A percentile compares a stretch with the other conserved stretches of the same genome.
Conservation (phyloP, 2,797 vertebrate genomes). For the Dendrocincla fuliginosa region DNA sequence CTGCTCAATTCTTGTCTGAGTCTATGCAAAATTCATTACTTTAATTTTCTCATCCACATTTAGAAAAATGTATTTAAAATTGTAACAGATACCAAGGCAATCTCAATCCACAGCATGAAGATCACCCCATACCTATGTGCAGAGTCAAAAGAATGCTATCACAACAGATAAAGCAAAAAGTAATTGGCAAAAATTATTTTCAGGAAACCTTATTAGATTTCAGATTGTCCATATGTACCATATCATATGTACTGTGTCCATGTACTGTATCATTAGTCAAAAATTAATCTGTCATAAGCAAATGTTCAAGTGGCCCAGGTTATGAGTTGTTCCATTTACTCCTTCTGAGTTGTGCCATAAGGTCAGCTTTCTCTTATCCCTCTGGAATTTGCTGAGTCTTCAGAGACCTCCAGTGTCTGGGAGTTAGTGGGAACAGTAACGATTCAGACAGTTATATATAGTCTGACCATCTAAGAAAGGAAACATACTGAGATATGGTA, state of each 20-base stretch:
- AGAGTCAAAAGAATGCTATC: not conserved
- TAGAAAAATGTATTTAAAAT: not conserved
- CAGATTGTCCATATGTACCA: not conserved
- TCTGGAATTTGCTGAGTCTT: not conserved
- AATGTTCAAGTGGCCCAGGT: not conserved
- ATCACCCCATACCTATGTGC: not conserved
- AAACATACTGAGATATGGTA: not conserved
- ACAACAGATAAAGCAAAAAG: not conserved
- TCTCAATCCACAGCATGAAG: not conserved
- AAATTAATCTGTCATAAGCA: not conserved
- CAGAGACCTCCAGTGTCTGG: not conserved
- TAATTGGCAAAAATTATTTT: not conserved
- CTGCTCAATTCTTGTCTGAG: not conserved
- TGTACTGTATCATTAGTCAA: not conserved
- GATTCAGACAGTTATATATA: not conserved
- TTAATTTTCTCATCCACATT: not conserved
- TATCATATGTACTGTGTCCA: not conserved
- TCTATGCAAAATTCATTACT: not conserved
- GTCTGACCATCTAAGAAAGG: not conserved
- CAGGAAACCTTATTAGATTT: not conserved
- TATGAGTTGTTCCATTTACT: not conserved
- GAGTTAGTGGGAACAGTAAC: not conserved
- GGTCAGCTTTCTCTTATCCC: not conserved
- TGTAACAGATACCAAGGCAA: not conserved
- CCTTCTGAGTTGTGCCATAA: not conserved